phyloP scores from a whole-genome alignment of 2,888 invertebrate genomes.

The Adela reaumurella region DNA sequence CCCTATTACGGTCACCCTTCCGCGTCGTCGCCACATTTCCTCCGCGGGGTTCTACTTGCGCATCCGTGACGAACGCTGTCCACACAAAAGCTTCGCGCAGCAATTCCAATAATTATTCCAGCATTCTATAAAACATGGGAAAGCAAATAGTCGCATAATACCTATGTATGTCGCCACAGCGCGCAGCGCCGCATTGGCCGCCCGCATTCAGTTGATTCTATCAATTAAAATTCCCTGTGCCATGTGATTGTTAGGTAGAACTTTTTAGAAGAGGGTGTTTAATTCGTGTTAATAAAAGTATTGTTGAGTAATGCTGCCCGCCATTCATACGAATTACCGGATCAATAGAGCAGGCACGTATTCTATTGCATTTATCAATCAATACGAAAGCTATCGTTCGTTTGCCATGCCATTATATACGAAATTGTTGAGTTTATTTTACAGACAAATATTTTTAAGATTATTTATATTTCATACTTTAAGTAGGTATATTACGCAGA shows the following conservation, averaged over 20 bases:
- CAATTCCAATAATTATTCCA: neutral
- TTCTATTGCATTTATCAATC: too few species aligned
- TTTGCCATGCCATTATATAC: too few species aligned
- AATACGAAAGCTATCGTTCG: too few species aligned
- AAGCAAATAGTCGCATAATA: neutral
- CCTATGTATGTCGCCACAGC: too few species aligned
- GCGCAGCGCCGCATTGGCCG: conserved; percentile 7
- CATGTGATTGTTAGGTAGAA: neutral
- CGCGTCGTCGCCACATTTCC: neutral
- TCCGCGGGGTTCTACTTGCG: neutral
- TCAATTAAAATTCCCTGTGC: conserved; percentile 22
- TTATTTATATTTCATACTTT: too few species aligned
- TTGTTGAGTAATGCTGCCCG: too few species aligned
- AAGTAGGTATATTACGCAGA: too few species aligned
- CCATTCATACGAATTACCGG: too few species aligned
- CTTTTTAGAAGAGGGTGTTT: neutral
- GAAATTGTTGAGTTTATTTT: too few species aligned
- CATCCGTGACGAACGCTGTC: neutral
- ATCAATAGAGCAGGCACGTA: too few species aligned
- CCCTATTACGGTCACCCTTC: conserved; percentile 2
- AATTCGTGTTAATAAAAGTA: too few species aligned
- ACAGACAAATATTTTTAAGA: too few species aligned
- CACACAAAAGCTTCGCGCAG: neutral
- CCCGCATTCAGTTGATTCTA: conserved; percentile 50
- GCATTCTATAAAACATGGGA: neutral